Evolutionary conservation across 2,888 invertebrate genomes (phyloP), one percentile per base, ranked within the genome.

Genomic region (Acleris literana): DNA sequence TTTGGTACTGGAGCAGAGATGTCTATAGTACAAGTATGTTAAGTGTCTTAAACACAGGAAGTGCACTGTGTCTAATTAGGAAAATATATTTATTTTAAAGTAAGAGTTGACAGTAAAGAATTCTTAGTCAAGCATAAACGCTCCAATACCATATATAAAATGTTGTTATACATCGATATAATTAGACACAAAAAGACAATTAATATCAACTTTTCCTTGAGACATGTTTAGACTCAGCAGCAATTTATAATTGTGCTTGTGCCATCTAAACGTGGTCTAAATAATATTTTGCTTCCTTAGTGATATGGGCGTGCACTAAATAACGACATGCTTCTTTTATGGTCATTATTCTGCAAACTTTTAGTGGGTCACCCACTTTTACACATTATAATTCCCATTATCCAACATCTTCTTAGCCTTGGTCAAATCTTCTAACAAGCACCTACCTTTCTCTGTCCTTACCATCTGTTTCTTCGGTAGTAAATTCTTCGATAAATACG

Each of bases 401-500:
- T 80, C 82, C 71, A 92, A 74, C 76, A 90, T 64, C 63, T 90
- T 87, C 72, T 88, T 88, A 9, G 92, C 91, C 64, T 85, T 80
- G 1, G 79, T 83, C 77, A 92, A 73, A 65, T 92, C 88, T 5
- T 91, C 91, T 43, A 90, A 71, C 57, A 92, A 88, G 69, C 81
- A 83, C 71, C 82, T 82, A 0, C 92, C 92, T 33, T 82, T 87
- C 70, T 90, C 90, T 9, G 91, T 85, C 2, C 88, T 77, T 82
- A 84, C 82, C 0, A 92, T 84, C 68, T 87, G 87, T 62, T 80
- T 80, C 68, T 86, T 88, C 2, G 92, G 89, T 17, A 89, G 69
- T 72, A 92, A 69, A 72, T 91, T 85, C 74, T 86, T 89, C 0
- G 91, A 91, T 44, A 92, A 66, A 75, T 85, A 82, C 11, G 90